phyloP scores from a whole-genome alignment of 2,888 invertebrate species.

The Pyralis farinalis region DNA sequence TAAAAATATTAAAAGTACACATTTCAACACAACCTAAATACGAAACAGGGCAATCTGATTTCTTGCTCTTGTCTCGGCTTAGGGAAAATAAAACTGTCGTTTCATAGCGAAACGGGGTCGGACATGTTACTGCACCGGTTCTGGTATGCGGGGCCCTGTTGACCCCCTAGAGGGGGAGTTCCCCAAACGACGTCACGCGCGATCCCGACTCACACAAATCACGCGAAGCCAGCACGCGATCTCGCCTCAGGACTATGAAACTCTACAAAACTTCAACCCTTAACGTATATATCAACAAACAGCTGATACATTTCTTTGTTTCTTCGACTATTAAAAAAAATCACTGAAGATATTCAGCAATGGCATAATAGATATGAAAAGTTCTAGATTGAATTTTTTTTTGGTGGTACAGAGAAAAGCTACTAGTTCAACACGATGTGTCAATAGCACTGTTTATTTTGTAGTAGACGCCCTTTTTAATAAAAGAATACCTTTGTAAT shows the following conservation, averaged over 20 bases:
- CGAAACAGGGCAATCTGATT: constrained; percentile 39
- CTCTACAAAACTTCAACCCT: constrained; percentile 31
- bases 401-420: constrained; percentile 19
- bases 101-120: constrained; percentile 70
- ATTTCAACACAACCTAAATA: constrained; percentile 25
- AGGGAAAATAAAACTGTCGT: constrained; percentile 69
- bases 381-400: constrained; percentile 5
- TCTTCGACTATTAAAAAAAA: neutral
- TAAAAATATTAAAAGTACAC: constrained; percentile 9
- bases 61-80: constrained; percentile 45
- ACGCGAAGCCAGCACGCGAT: constrained; percentile 70
- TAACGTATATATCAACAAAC: constrained; percentile 11
- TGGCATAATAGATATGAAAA: constrained; percentile 17
- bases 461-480: constrained; percentile 62
- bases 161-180: constrained; percentile 53
- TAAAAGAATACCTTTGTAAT: constrained; percentile 65
- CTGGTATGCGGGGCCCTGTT: constrained; percentile 62
- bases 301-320: constrained; percentile 18
- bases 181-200: constrained; percentile 70
- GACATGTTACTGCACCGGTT: constrained; percentile 62
- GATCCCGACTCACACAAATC: constrained; percentile 68
- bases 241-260: constrained; percentile 32
- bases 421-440: constrained; percentile 49
- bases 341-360: constrained; percentile 20
- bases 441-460: constrained; percentile 73